phyloP scores from a whole-genome alignment of 2,797 vertebrate species.

The Myiotriccus ornatus region DNA sequence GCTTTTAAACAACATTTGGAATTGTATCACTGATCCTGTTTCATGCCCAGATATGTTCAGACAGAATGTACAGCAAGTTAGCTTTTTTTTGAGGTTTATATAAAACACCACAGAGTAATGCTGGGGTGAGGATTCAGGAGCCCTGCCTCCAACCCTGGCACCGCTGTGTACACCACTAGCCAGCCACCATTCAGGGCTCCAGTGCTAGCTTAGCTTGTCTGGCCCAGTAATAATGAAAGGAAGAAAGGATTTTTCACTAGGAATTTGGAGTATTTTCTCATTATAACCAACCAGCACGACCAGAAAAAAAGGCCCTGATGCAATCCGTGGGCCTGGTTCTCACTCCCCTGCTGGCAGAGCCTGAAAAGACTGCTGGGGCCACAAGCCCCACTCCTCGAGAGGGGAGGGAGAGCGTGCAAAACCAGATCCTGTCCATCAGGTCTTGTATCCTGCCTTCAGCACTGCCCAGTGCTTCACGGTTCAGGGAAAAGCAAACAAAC shows the following conservation, averaged over 20 bases:
- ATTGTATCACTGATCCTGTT: not conserved
- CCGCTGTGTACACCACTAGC: not conserved
- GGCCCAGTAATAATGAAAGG: constrained; percentile 23
- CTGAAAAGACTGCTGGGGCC: not conserved
- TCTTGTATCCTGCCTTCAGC: constrained; percentile 1
- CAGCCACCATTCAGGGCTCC: not conserved
- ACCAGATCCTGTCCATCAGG: not conserved
- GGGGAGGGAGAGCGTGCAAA: not conserved
- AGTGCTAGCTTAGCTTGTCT: not conserved
- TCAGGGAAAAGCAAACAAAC: constrained; percentile 49
- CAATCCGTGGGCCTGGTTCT: not conserved
- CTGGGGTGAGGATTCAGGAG: not conserved
- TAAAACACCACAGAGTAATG: not conserved
- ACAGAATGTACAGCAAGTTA: not conserved
- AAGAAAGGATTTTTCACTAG: constrained; percentile 43
- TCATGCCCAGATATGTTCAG: not conserved
- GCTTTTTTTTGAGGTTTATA: not conserved
- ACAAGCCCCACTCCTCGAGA: not conserved
- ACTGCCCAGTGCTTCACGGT: not conserved
- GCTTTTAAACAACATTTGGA: not conserved
- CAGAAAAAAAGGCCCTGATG: constrained; percentile 33
- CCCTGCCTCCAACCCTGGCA: not conserved
- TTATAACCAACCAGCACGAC: constrained; percentile 37
- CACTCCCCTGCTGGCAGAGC: not conserved
- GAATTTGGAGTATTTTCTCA: constrained; percentile 62